Conservation (phyloP, 2,888 invertebrate species). For the Hyppa rectilinea region DNA sequence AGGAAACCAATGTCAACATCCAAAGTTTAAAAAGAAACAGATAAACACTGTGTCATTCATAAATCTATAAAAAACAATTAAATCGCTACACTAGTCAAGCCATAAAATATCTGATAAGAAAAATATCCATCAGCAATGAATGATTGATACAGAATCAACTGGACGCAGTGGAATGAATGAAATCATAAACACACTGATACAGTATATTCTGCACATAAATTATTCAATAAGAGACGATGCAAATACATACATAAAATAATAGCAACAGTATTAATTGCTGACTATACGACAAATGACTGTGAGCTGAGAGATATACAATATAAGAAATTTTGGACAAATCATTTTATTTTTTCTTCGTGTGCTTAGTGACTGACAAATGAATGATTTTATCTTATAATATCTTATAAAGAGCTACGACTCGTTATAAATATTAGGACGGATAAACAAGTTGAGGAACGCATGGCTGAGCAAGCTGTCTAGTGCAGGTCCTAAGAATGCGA, state of each 20-base stretch:
- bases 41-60: neutral
- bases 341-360: no score
- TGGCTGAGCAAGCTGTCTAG: conserved; percentile 5
- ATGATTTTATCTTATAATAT: no score
- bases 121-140: conserved; percentile 3
- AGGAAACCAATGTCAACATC: neutral
- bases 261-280: conserved; percentile 27
- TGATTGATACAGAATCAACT: conserved; percentile 26
- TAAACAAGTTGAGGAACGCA: neutral
- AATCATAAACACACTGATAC: conserved; percentile 30
- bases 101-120: conserved; percentile 1
- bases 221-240: conserved; percentile 38
- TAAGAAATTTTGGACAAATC: no score
- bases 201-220: conserved; percentile 15
- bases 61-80: neutral
- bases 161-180: conserved; percentile 29
- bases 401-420: no score
- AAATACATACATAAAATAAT: conserved; percentile 32
- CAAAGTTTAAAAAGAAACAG: neutral
- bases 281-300: conserved; percentile 8
- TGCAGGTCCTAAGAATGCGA: conserved; percentile 18
- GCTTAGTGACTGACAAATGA: no score
- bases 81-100: neutral
- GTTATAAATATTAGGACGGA: neutral
- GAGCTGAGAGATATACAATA: conserved; percentile 4